Conservation (phyloP, 2,797 vertebrate genomes). For the Spinibarbus caldwelli region DNA sequence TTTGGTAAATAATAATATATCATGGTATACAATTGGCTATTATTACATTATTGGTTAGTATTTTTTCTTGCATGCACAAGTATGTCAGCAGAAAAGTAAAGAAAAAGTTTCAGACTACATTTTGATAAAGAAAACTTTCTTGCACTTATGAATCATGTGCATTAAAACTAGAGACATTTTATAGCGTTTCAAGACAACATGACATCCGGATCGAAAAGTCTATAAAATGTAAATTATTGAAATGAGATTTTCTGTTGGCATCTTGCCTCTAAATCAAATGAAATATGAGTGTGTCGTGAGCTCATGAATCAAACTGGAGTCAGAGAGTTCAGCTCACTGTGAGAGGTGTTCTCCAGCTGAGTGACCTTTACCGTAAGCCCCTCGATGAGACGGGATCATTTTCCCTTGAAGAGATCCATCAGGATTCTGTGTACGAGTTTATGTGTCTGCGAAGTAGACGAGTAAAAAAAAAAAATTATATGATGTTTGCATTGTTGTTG, state of each 20-base stretch:
- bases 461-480: not conserved
- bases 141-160: not conserved
- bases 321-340: constrained; percentile 35
- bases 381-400: constrained; percentile 53
- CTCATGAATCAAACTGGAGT: constrained; percentile 32
- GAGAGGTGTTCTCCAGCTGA: constrained; percentile 41
- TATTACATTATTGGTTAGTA: not conserved
- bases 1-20: not conserved
- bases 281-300: constrained; percentile 5
- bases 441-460: not conserved
- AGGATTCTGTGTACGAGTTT: constrained; percentile 14
- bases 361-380: constrained; percentile 59
- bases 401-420: constrained; percentile 51
- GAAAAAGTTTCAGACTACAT: not conserved
- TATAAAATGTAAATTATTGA: not conserved
- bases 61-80: not conserved
- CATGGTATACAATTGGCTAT: not conserved
- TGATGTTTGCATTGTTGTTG: not conserved
- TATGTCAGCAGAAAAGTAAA: not conserved
- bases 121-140: not conserved
- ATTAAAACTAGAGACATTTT: not conserved
- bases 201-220: not conserved
- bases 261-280: constrained; percentile 16
- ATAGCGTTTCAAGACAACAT: not conserved
- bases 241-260: constrained; percentile 9